Base-by-base conservation (phyloP, 2,888 invertebrate genomes). In the Acronicta psi region DNA sequence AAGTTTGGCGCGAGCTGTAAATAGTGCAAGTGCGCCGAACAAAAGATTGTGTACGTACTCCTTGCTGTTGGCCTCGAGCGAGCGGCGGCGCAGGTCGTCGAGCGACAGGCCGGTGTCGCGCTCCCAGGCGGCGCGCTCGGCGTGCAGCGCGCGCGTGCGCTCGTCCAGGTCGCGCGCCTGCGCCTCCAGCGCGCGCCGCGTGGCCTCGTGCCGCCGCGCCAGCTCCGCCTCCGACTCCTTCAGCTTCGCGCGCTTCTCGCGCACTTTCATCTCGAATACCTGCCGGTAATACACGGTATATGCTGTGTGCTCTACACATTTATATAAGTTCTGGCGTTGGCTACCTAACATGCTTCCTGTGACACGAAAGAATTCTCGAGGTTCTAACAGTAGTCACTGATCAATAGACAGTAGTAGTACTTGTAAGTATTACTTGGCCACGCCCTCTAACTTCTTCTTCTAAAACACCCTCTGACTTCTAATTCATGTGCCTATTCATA, bases 181-280 rank as follows among this genome's bases (percentile, higher is more conserved):
- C 83, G 97, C 96, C 87, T 99, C 99, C 73, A 98, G 94, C 50
- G 96, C 95, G 80, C 95, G 95, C 79, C 95, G 94, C 70, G 95
- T 96, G 29, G 95, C 95, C 89, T 99, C 99, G 88, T 99, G 98
- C 77, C 99, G 96, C 86, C 98, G 96, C 85, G 98, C 97, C 82
- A 99, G 93, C 95, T 99, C 99, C 70, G 96, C 95, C 89, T 99
- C 99, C 0, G 98, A 98, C 89, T 99, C 99, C 92, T 98, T 98
- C 79, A 99, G 95, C 90, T 99, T 99, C 83, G 98, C 98, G 86
- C 97, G 98, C 94, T 99, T 99, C 91, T 99, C 99, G 83, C 97
- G 96, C 23, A 98, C 99, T 94, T 99, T 99, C 97, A 98, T 98
- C 89, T 99, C 99, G 91, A 99, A 99, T 71, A 99, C 99, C 94